These are phyloP conservation scores for Drosophila colorata DNA, from an alignment of 2,888 invertebrate species.

Conservation along the genomic window DNA sequence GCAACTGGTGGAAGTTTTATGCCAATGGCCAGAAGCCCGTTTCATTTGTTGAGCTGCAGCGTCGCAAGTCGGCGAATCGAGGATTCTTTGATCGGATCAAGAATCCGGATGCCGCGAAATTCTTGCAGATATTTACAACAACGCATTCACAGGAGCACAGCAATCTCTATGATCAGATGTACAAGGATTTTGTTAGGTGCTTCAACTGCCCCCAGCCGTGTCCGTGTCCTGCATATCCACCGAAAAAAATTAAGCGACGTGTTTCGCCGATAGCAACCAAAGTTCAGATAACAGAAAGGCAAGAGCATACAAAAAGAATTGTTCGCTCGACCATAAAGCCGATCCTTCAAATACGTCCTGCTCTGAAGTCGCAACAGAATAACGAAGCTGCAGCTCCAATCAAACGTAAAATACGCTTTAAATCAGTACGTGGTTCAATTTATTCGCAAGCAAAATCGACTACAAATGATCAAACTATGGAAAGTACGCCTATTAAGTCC, in stretches of 20 bases:
- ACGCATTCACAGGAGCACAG: background rate
- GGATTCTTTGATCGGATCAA: constrained; percentile 14
- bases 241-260: background rate
- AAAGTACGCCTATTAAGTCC: too few species aligned
- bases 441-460: too few species aligned
- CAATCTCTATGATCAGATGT: background rate
- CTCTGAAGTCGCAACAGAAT: too few species aligned
- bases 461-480: too few species aligned
- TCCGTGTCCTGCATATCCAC: background rate
- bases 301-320: too few species aligned
- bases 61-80: constrained; percentile 2
- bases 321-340: too few species aligned
- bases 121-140: constrained; percentile 14
- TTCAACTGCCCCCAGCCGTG: background rate
- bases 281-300: background rate
- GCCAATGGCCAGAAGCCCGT: constrained; percentile 17
- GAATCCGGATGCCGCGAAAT: constrained; percentile 4
- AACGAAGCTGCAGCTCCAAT: too few species aligned
- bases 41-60: constrained; percentile 2
- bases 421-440: too few species aligned
- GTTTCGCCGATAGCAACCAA: background rate
- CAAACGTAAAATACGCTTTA: too few species aligned
- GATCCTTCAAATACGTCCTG: too few species aligned
- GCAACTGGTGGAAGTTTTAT: constrained; percentile 42
- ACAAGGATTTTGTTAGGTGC: constrained; percentile 9